Base-by-base conservation (phyloP, 1,140 invertebrate genomes). In the Campoletis sonorensis region DNA sequence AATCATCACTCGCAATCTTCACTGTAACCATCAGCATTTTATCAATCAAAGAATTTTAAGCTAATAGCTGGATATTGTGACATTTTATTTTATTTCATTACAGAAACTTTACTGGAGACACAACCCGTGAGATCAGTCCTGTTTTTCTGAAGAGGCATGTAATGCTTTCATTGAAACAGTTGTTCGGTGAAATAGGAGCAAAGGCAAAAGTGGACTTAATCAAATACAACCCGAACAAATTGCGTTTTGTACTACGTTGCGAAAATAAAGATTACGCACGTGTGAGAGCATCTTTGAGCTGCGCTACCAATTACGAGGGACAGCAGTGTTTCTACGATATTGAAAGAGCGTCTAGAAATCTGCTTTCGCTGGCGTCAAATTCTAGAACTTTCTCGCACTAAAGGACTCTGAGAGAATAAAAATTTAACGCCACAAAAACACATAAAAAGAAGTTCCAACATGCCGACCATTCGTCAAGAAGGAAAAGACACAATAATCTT, bases 401-500 rank as follows among this genome's bases (percentile, higher is more conserved):
- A 81, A 23, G 16, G 40, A 58, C 27, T 51, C 0, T 45, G 45
- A 64, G 67, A 76, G 51, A 81, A 49, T 4, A n/a, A 45, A 70
- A 30, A 27, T 85, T 23, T 78, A 82, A 49, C 73, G 82, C 78
- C 78, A 89, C 84, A 85, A 81, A 83, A 82, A 86, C 84, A 40
- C 45, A 4, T 71, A 18, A 70, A 83, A 70, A 23, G 76, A 7
- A 51, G n/a, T 16, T 80, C 26, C 54, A 87, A 79, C 75, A 93
- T 93, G 93, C 89, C 93, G 21, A 79, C 89, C n/a, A 85, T 89
- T 40, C 80, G 78, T 30, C 90, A 92, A 72, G 91, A 93, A 88
- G 95, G 96, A 23, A 98, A 98, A 92, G 97, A 98, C 88, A 94
- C 95, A 81, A 95, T 98, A 7, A 95, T 98, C 79, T 97, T 98